A percentile compares a stretch with the other conserved stretches of the same genome.
phyloP scores from a whole-genome alignment of 2,888 invertebrate genomes.

The Monochamus alternatus region DNA sequence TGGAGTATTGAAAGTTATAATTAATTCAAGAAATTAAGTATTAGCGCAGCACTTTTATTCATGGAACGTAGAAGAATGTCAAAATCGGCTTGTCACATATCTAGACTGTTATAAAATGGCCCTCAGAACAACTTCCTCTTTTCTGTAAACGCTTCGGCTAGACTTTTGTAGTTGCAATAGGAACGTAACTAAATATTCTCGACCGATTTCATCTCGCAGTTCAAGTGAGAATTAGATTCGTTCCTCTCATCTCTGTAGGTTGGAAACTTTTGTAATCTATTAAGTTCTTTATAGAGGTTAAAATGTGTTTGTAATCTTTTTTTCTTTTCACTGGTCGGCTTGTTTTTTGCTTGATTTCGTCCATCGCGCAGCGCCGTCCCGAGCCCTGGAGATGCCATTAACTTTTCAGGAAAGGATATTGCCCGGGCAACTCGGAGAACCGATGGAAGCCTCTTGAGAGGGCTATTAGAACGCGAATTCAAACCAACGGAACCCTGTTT shows the following conservation, averaged over 20 bases:
- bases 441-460: slow-evolving; percentile 30
- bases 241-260: slow-evolving; percentile 25
- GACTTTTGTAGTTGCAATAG: background rate
- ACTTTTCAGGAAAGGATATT: slow-evolving; percentile 40
- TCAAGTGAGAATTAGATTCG: slow-evolving; percentile 36
- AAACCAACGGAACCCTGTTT: slow-evolving; percentile 27
- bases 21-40: too few species aligned
- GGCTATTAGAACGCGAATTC: slow-evolving; percentile 35
- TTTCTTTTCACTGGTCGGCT: slow-evolving; percentile 19
- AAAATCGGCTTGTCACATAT: too few species aligned
- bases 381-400: slow-evolving; percentile 44
- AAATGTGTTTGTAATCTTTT: slow-evolving; percentile 42
- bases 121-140: too few species aligned
- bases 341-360: slow-evolving; percentile 30
- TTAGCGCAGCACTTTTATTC: too few species aligned
- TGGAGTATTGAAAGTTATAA: too few species aligned
- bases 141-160: background rate
- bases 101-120: background rate
- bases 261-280: slow-evolving; percentile 43
- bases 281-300: slow-evolving; percentile 37
- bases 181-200: background rate
- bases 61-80: too few species aligned
- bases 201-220: background rate
- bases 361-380: slow-evolving; percentile 35
- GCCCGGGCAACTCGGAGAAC: slow-evolving; percentile 30